Conservation (phyloP, 2,888 invertebrate genomes). For the Panopea generosa region DNA sequence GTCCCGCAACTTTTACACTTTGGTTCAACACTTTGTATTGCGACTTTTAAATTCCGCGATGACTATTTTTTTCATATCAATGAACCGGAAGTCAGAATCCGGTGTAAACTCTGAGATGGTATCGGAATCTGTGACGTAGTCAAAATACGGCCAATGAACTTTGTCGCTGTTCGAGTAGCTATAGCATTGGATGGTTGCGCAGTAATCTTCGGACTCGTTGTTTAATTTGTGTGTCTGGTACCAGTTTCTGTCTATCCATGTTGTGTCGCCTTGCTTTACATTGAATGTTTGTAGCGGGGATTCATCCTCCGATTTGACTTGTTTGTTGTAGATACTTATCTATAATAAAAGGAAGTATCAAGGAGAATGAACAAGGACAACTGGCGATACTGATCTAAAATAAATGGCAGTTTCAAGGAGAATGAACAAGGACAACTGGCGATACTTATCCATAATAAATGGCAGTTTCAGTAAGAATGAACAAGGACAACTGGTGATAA, state of each 20-base stretch:
- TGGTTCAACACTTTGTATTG: too few relatives aligned
- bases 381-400: too few relatives aligned
- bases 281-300: constrained; percentile 11
- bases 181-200: constrained; percentile 32
- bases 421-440: too few relatives aligned
- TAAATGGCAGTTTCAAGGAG: too few relatives aligned
- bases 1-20: too few relatives aligned
- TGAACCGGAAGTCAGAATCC: constrained; percentile 20
- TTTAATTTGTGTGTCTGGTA: constrained; percentile 25
- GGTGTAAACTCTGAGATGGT: constrained; percentile 27
- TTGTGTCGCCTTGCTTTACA: constrained; percentile 17
- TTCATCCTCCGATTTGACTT: not conserved
- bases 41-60: constrained; percentile 13
- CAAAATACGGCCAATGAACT: constrained; percentile 28
- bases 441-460: too few relatives aligned
- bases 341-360: too few relatives aligned
- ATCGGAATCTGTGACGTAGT: constrained; percentile 15
- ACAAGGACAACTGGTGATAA: too few relatives aligned
- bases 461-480: too few relatives aligned
- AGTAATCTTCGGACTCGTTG: constrained; percentile 11
- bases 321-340: constrained; percentile 21
- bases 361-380: too few relatives aligned
- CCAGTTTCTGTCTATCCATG: constrained; percentile 32
- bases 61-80: constrained; percentile 16
- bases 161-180: constrained; percentile 19